Evolutionary conservation across 2,888 invertebrate genomes (phyloP).

Genomic region (Plebejus argus): DNA sequence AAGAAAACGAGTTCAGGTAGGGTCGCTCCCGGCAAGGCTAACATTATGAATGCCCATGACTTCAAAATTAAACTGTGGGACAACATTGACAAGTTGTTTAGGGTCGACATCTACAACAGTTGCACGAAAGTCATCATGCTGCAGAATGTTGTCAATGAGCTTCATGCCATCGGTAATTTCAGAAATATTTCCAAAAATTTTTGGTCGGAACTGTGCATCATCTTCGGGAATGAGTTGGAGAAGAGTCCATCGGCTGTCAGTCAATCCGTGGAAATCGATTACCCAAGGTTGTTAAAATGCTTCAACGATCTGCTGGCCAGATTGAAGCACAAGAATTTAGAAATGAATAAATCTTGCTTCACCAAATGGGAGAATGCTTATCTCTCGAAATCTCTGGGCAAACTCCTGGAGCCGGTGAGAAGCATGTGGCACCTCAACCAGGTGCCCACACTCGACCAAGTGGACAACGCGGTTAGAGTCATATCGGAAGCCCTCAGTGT

Average conservation of each 20-base stretch:
- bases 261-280: conserved; percentile 93
- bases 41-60: conserved; percentile 77
- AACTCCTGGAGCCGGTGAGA: conserved; percentile 91
- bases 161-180: conserved; percentile 76
- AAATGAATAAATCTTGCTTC: conserved; percentile 81
- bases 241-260: conserved; percentile 82
- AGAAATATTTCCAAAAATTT: conserved; percentile 76
- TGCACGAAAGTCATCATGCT: conserved; percentile 85
- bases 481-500: conserved; percentile 90
- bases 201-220: conserved; percentile 79
- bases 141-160: conserved; percentile 74
- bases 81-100: conserved; percentile 92
- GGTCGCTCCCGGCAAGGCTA: conserved; percentile 74
- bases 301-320: conserved; percentile 88
- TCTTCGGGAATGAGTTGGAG: conserved; percentile 75
- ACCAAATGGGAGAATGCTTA: conserved; percentile 92
- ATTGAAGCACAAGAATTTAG: conserved; percentile 82
- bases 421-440: conserved; percentile 87
- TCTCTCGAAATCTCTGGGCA: conserved; percentile 89
- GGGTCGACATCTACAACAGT: conserved; percentile 85
- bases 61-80: conserved; percentile 88
- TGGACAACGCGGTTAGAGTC: conserved; percentile 85
- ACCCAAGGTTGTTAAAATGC: conserved; percentile 90
- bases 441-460: conserved; percentile 87
- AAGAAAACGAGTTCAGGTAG: conserved; percentile 68